phyloP scores from a whole-genome alignment of 2,797 vertebrate species.

The Simalia tracyae region DNA sequence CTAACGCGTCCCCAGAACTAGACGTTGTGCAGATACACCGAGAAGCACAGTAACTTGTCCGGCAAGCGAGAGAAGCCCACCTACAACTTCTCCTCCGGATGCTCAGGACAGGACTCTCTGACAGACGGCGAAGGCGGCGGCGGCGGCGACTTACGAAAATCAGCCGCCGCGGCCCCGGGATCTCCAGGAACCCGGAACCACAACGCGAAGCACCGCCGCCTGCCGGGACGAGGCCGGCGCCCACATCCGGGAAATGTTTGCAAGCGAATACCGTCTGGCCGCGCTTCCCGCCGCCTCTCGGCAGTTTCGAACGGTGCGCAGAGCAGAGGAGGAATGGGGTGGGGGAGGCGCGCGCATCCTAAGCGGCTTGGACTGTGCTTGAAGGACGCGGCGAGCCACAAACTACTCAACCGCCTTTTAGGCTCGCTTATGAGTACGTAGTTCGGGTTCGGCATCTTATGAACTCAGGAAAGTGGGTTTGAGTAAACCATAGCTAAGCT shows the following conservation, averaged over 20 bases:
- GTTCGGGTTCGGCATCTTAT: not conserved
- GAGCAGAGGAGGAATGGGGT: not conserved
- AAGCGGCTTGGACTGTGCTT: not conserved
- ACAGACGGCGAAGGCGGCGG: not conserved
- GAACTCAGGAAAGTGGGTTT: not conserved
- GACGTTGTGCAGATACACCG: not conserved
- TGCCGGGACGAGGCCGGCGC: not conserved
- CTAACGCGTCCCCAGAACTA: not conserved
- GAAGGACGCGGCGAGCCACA: not conserved
- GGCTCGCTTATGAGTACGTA: not conserved
- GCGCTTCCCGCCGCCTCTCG: not conserved
- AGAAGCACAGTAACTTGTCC: not conserved
- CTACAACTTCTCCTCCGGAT: not conserved
- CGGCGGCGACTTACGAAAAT: not conserved
- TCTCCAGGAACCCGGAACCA: constrained; percentile 28
- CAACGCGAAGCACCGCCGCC: not conserved
- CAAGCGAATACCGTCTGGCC: not conserved
- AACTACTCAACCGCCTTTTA: not conserved
- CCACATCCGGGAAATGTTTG: constrained; percentile 20
- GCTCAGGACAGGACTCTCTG: not conserved
- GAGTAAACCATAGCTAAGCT: not conserved
- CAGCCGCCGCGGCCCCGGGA: not conserved
- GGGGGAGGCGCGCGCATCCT: not conserved
- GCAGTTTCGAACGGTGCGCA: not conserved
- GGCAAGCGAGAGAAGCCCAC: too few relatives aligned